These are phyloP conservation scores for Rhagoletis zephyria DNA, from an alignment of 1,140 invertebrate species.

Conservation along the genomic window DNA sequence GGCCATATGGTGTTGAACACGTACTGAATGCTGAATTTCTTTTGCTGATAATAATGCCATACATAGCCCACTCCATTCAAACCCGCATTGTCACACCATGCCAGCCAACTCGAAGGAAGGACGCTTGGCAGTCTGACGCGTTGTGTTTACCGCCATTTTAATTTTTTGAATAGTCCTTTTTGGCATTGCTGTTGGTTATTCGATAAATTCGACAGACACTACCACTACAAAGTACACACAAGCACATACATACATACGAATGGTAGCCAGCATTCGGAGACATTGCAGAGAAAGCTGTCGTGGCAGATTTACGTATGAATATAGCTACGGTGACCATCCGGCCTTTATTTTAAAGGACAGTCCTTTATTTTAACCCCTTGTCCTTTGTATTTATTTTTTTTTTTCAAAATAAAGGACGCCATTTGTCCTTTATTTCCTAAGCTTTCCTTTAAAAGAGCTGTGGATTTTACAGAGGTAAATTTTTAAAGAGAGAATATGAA, in stretches of 20 bases:
- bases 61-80: too few species aligned
- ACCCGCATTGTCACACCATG: not conserved
- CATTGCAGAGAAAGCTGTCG: not conserved
- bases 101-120: not conserved
- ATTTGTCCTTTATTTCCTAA: too few species aligned
- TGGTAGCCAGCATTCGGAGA: not conserved
- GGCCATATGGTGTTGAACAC: not conserved
- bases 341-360: too few species aligned
- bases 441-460: too few species aligned
- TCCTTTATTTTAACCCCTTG: too few species aligned
- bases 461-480: too few species aligned
- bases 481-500: too few species aligned
- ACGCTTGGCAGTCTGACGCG: not conserved
- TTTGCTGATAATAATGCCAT: not conserved
- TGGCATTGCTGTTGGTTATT: conserved; percentile 33
- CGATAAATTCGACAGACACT: conserved; percentile 33
- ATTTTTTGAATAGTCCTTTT: conserved; percentile 47
- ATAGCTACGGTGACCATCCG: too few species aligned
- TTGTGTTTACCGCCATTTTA: conserved; percentile 24
- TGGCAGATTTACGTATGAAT: not conserved
- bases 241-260: not conserved
- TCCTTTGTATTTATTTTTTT: too few species aligned
- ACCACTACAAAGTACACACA: conserved; percentile 1
- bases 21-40: not conserved
- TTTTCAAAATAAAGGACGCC: too few species aligned